These are phyloP conservation scores for Passer domesticus DNA, from an alignment of 2,113 vertebrate species.

Conservation along the genomic window DNA sequence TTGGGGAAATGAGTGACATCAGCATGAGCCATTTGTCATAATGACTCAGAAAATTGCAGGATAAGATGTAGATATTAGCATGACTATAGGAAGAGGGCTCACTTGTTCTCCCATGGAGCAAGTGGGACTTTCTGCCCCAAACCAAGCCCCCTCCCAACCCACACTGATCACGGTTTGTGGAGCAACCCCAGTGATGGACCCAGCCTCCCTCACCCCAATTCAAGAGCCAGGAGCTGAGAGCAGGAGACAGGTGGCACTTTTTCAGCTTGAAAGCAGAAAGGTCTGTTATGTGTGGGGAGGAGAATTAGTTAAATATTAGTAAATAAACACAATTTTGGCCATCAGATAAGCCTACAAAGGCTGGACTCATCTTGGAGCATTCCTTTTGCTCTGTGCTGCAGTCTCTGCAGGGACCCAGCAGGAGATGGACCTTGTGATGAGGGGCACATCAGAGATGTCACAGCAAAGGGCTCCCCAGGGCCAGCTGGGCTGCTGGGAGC, in stretches of 20 bases:
- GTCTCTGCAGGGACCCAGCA: neutral
- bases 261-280: neutral
- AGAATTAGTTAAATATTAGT: neutral
- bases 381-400: neutral
- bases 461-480: neutral
- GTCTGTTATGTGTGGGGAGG: neutral
- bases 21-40: slow-evolving; percentile 21
- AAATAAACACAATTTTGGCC: neutral
- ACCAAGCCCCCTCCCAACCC: neutral
- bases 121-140: neutral
- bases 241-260: neutral
- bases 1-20: slow-evolving; percentile 26
- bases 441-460: neutral
- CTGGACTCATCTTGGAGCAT: neutral
- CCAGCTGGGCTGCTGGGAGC: neutral
- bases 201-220: neutral
- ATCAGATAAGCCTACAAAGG: neutral
- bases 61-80: neutral
- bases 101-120: neutral
- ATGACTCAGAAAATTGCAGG: neutral
- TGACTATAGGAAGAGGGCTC: neutral
- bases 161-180: accelerated
- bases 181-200: accelerated
- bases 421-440: neutral
- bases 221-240: neutral